Evolutionary conservation across 2,888 invertebrate genomes (phyloP).

Genomic region (Neoitamus cyanurus): DNA sequence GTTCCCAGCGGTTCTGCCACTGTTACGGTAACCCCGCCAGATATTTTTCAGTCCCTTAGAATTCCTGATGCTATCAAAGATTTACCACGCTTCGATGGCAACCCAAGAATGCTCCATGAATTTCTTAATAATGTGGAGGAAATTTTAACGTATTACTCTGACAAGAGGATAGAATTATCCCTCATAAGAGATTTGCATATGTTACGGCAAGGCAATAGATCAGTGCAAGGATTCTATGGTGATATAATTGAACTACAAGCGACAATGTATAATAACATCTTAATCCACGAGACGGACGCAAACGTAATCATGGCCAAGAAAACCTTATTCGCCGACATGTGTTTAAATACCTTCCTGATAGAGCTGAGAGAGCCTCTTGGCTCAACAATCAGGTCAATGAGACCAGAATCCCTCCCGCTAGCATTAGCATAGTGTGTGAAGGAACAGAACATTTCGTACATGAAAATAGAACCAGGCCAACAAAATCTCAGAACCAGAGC

Average conservation of each 20-base stretch:
- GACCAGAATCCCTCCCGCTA: conserved; percentile 42
- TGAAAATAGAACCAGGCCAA: background rate
- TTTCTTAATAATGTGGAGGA: conserved; percentile 53
- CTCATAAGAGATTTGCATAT: background rate
- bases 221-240: background rate
- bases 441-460: conserved; percentile 47
- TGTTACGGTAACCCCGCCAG: background rate
- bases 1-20: too few relatives aligned
- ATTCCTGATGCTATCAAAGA: conserved; percentile 53
- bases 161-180: background rate
- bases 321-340: conserved; percentile 47
- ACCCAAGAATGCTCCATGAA: background rate
- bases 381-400: conserved; percentile 49
- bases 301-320: conserved; percentile 46
- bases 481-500: too few relatives aligned
- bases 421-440: conserved; percentile 47
- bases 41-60: conserved; percentile 44
- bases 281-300: background rate
- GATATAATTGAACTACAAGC: background rate
- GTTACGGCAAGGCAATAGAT: background rate
- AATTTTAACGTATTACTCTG: conserved; percentile 47
- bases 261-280: background rate
- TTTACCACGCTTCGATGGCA: background rate
- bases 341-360: conserved; percentile 47
- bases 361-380: conserved; percentile 50